phyloP scores from a whole-genome alignment of 2,888 invertebrate genomes.

The Drosophila mettleri region DNA sequence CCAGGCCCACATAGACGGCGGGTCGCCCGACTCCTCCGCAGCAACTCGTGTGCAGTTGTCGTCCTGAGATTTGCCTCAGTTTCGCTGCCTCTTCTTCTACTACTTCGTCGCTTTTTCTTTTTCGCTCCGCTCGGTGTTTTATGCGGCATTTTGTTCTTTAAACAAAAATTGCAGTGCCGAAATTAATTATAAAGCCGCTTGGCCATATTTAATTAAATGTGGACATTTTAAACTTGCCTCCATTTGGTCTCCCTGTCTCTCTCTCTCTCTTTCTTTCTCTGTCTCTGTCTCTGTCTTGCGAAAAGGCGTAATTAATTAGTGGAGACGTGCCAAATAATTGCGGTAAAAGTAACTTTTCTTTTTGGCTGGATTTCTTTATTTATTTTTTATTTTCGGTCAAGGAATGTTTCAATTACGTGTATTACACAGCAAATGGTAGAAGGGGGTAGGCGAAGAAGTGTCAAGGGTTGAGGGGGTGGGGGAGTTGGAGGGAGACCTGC shows the following conservation, averaged over 20 bases:
- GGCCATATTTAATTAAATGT: constrained; percentile 77
- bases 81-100: constrained; percentile 17
- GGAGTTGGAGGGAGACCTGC: constrained; percentile 9
- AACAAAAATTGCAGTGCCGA: constrained; percentile 77
- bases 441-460: constrained; percentile 3
- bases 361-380: constrained; percentile 59
- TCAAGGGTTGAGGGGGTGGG: background rate
- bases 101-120: constrained; percentile 11
- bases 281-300: constrained; percentile 26
- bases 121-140: constrained; percentile 15
- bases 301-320: constrained; percentile 80
- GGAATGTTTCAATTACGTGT: constrained; percentile 79
- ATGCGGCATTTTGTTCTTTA: constrained; percentile 70
- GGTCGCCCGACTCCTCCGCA: constrained; percentile 25
- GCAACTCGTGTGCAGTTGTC: constrained; percentile 63
- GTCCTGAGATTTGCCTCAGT: constrained; percentile 67
- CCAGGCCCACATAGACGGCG: constrained; percentile 50
- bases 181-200: constrained; percentile 74
- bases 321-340: constrained; percentile 77
- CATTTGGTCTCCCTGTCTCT: background rate
- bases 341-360: constrained; percentile 73
- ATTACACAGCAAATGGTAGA: constrained; percentile 50
- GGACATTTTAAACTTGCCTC: constrained; percentile 70
- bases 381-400: constrained; percentile 56
- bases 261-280: background rate